Percentiles rank a stretch among this genome's conserved stretches.
Conservation (phyloP, 2,113 vertebrate genomes). For the Pangasianodon hypophthalmus region DNA sequence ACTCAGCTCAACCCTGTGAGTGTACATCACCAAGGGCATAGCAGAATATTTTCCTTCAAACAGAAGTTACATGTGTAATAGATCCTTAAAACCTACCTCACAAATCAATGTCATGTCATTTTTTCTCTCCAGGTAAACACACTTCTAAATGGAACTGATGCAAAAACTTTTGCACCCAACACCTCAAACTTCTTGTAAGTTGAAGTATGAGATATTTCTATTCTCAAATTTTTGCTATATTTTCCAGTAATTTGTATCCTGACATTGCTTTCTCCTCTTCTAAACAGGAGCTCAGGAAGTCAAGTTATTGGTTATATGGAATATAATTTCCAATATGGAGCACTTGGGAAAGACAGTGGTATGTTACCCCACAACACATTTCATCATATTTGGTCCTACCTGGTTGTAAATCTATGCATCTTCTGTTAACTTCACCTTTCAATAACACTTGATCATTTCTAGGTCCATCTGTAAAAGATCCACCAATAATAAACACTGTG, state of each 20-base stretch:
- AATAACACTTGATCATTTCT: not conserved
- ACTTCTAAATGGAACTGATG: not conserved
- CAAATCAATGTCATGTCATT: no score
- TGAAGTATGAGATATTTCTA: not conserved
- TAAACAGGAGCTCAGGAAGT: not conserved
- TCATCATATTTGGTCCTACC: not conserved
- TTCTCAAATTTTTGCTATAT: not conserved
- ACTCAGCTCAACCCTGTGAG: no score
- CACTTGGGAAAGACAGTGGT: not conserved
- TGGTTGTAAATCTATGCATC: not conserved
- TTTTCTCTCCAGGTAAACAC: not conserved
- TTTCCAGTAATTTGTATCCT: not conserved
- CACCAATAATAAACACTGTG: not conserved
- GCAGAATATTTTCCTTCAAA: no score
- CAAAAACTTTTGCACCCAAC: not conserved
- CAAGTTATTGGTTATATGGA: not conserved
- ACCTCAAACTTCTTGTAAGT: not conserved
- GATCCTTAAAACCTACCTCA: no score
- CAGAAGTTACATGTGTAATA: no score
- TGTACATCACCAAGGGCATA: no score
- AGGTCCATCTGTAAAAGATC: fast-evolving
- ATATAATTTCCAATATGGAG: not conserved
- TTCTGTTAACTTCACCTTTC: not conserved
- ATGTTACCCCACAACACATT: not conserved
- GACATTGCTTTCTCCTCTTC: not conserved